Evolutionary conservation across 2,888 invertebrate species (phyloP).

Genomic region (Lissocephala sabroskyi): DNA sequence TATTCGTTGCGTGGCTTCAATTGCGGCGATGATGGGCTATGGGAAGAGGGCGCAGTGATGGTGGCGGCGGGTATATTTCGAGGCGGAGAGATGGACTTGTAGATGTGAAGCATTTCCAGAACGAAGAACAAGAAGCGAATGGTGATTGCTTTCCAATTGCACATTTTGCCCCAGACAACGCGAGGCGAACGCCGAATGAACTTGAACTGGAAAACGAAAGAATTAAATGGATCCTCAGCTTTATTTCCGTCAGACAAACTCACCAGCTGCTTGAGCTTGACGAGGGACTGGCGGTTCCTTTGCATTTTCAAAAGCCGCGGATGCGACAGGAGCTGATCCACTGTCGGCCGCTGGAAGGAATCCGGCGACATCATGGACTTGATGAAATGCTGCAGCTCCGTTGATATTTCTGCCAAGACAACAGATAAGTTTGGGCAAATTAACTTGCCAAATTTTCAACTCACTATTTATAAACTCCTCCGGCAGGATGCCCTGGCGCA

Average conservation of each 20-base stretch:
- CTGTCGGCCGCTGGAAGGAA: slow-evolving; percentile 74
- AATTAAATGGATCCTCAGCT: background rate
- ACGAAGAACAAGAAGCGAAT: slow-evolving; percentile 53
- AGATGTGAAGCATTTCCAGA: slow-evolving; percentile 53
- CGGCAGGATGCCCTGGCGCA: slow-evolving; percentile 76
- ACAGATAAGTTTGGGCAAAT: background rate
- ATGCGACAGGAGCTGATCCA: slow-evolving; percentile 73
- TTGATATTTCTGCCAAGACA: slow-evolving; percentile 70
- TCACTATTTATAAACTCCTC: slow-evolving; percentile 72
- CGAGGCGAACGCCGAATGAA: slow-evolving; percentile 63
- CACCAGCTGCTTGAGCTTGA: slow-evolving; percentile 61
- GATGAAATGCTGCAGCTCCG: slow-evolving; percentile 74
- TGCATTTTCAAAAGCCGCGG: slow-evolving; percentile 57
- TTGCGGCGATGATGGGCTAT: slow-evolving; percentile 14
- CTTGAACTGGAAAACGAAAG: slow-evolving; percentile 49
- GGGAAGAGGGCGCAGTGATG: slow-evolving; percentile 22
- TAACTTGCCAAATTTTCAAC: too few relatives aligned
- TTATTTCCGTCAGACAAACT: too few relatives aligned
- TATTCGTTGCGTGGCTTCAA: slow-evolving; percentile 27
- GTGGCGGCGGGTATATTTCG: background rate
- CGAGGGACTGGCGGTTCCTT: slow-evolving; percentile 60
- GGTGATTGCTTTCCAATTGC: slow-evolving; percentile 65
- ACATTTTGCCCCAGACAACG: slow-evolving; percentile 67
- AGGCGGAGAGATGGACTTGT: slow-evolving; percentile 33
- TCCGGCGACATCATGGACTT: slow-evolving; percentile 76